Conservation (phyloP, 2,113 vertebrate species). For the Psittacara wagleri region DNA sequence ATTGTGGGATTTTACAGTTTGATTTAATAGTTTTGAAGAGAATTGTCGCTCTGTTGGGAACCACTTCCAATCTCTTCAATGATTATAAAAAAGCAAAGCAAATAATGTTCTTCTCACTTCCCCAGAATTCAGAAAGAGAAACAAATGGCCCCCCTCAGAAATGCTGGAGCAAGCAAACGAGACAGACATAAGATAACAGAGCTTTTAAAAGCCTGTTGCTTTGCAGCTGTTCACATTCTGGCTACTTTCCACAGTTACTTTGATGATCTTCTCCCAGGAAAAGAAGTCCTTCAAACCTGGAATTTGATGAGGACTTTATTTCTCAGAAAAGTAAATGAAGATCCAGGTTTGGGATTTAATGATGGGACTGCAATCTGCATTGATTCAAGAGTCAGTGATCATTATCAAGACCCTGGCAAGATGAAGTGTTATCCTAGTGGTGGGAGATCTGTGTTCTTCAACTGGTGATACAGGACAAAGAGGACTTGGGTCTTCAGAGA, state of each 20-base stretch:
- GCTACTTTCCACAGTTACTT: neutral
- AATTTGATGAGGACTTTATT: neutral
- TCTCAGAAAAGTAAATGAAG: neutral
- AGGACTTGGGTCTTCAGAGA: neutral
- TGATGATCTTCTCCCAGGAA: neutral
- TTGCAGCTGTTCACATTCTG: conserved; percentile 37
- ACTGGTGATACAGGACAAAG: neutral
- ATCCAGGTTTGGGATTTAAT: neutral
- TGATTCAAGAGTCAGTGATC: neutral
- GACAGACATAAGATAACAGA: neutral
- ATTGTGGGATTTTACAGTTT: neutral
- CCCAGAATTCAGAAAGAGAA: neutral
- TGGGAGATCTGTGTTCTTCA: neutral
- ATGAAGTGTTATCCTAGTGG: neutral
- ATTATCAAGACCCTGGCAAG: neutral
- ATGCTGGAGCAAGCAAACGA: neutral
- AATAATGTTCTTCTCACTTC: neutral
- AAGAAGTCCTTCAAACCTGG: conserved; percentile 3
- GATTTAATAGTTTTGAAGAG: neutral
- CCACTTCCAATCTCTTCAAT: neutral
- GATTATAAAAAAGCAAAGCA: neutral
- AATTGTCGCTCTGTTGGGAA: neutral
- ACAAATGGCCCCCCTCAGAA: neutral
- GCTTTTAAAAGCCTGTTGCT: neutral
- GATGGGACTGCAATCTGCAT: neutral